Conservation (phyloP, 1,140 invertebrate species). For the Brachionus paranguensis region DNA sequence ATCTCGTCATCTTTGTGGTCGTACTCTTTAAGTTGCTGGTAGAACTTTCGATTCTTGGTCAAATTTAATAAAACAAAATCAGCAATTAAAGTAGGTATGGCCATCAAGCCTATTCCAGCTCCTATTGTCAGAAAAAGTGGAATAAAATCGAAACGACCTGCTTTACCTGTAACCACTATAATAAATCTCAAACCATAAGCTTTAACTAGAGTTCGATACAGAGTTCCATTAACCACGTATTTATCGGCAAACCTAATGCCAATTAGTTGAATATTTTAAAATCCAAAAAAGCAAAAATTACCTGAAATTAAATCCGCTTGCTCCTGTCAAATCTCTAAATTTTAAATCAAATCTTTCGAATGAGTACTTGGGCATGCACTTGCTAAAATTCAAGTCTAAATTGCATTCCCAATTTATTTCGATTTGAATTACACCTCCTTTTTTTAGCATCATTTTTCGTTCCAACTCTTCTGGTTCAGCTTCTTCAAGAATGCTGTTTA, state of each 20-base stretch:
- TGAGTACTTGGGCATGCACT: conserved; percentile 54
- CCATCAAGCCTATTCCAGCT: conserved; percentile 10
- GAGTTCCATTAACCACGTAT: conserved; percentile 47
- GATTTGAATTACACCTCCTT: conserved; percentile 59
- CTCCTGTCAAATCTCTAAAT: conserved; percentile 46
- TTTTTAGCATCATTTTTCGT: conserved; percentile 4
- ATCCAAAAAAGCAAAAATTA: conserved; percentile 5
- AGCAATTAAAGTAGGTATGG: conserved; percentile 28
- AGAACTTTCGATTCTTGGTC: conserved; percentile 25
- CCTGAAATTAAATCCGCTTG: conserved; percentile 58
- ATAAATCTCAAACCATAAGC: conserved; percentile 42
- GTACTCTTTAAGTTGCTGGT: conserved; percentile 25
- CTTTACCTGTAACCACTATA: conserved; percentile 40
- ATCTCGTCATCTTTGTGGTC: background rate
- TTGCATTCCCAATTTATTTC: conserved; percentile 60
- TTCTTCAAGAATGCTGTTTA: conserved; percentile 54
- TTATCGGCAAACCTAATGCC: conserved; percentile 56
- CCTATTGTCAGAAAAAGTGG: conserved; percentile 56
- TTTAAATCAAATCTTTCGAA: conserved; percentile 56
- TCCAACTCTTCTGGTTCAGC: conserved; percentile 51
- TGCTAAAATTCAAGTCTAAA: conserved; percentile 52
- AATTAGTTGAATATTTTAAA: conserved; percentile 28
- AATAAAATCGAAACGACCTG: conserved; percentile 41
- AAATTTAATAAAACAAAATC: conserved; percentile 37
- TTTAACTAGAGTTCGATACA: conserved; percentile 54